phyloP scores from a whole-genome alignment of 2,888 invertebrate species.

The Caradrina kadenii region DNA sequence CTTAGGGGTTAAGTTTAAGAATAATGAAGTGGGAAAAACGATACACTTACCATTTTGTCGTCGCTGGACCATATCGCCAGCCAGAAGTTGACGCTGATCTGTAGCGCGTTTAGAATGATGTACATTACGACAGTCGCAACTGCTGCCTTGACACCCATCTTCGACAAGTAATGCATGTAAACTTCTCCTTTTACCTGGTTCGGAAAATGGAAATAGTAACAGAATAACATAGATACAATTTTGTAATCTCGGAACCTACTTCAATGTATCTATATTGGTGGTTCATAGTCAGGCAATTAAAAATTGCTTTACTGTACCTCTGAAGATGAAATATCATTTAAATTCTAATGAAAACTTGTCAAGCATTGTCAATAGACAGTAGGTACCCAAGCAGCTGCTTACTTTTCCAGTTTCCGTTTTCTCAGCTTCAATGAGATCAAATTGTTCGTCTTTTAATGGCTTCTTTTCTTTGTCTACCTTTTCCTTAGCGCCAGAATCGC shows the following conservation, averaged over 20 bases:
- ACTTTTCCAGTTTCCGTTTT: constrained; percentile 97
- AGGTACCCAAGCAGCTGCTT: constrained; percentile 70
- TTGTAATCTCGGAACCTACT: background rate
- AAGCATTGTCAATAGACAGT: too few species aligned
- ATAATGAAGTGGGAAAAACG: background rate
- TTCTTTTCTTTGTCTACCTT: constrained; percentile 39
- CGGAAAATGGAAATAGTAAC: background rate
- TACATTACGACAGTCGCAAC: constrained; percentile 94
- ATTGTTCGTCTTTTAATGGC: constrained; percentile 64
- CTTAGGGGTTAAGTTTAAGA: too few species aligned
- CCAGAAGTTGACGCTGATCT: constrained; percentile 97
- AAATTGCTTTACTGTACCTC: too few species aligned
- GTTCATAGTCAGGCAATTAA: too few species aligned
- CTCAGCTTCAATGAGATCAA: constrained; percentile 95
- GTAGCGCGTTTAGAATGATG: constrained; percentile 94
- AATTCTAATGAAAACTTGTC: too few species aligned
- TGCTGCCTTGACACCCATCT: constrained; percentile 94
- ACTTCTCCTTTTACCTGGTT: constrained; percentile 96
- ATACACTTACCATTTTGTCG: constrained; percentile 77
- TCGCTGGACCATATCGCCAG: constrained; percentile 95
- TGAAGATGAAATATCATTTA: too few species aligned
- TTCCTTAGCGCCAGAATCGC: constrained; percentile 71
- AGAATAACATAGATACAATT: background rate
- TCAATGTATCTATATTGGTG: too few species aligned
- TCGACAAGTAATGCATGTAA: constrained; percentile 96